phyloP scores from a whole-genome alignment of 2,113 vertebrate species.

The Thunnus thynnus region DNA sequence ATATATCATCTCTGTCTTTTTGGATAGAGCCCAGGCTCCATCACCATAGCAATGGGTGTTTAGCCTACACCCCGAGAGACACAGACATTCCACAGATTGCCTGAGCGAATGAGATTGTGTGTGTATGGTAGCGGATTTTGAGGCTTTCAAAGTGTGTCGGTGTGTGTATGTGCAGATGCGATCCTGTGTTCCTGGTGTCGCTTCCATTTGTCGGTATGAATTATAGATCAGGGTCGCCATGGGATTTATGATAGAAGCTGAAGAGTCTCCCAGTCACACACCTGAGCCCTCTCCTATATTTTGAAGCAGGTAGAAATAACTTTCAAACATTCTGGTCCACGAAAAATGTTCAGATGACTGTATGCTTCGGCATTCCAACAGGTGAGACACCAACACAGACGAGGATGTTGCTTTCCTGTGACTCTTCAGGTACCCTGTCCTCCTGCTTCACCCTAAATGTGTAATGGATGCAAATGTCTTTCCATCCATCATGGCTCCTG shows the following conservation, averaged over 20 bases:
- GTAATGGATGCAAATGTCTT: slow-evolving; percentile 53
- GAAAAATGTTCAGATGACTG: slow-evolving; percentile 15
- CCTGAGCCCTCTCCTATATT: slow-evolving; percentile 65
- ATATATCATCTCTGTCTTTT: slow-evolving; percentile 81
- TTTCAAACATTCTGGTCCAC: slow-evolving; percentile 45
- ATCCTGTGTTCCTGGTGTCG: slow-evolving; percentile 50
- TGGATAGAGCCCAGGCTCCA: slow-evolving; percentile 76
- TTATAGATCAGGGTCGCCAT: slow-evolving; percentile 76
- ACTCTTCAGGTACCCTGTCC: slow-evolving; percentile 29
- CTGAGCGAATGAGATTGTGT: slow-evolving; percentile 61
- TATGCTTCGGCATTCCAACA: slow-evolving; percentile 29
- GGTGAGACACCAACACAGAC: no score
- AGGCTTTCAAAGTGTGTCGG: slow-evolving; percentile 50
- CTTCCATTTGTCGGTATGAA: slow-evolving; percentile 79
- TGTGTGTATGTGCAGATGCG: slow-evolving; percentile 11
- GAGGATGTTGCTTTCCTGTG: slow-evolving; percentile 6
- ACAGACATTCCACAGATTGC: slow-evolving; percentile 70
- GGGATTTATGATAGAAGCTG: slow-evolving; percentile 66
- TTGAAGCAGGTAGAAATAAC: slow-evolving; percentile 42
- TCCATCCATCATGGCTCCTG: slow-evolving; percentile 42
- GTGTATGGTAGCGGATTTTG: slow-evolving; percentile 47
- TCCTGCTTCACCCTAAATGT: slow-evolving; percentile 24
- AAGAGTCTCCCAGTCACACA: slow-evolving; percentile 66
- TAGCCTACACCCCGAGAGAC: slow-evolving; percentile 73
- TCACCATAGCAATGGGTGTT: slow-evolving; percentile 81